Conservation (phyloP, 2,888 invertebrate genomes). For the Hyles lineata region DNA sequence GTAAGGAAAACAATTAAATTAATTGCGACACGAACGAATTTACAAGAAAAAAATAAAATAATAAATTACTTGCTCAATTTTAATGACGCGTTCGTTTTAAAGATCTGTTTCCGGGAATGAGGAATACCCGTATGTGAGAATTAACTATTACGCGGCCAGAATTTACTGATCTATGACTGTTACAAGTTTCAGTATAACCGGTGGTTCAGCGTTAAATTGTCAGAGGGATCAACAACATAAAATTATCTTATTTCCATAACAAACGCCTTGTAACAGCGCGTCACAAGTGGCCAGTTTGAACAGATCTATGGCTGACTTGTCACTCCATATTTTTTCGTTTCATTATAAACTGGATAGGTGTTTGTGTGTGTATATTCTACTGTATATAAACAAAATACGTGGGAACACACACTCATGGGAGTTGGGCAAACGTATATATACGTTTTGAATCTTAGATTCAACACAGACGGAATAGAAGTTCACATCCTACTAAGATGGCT, state of each 20-base stretch:
- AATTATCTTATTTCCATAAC: constrained; percentile 15
- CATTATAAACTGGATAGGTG: background rate
- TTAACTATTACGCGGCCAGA: background rate
- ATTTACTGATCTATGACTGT: background rate
- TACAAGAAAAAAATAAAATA: constrained; percentile 2
- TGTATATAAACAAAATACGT: background rate
- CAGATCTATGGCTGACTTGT: background rate
- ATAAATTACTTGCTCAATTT: background rate
- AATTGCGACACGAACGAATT: background rate
- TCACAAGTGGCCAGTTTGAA: background rate
- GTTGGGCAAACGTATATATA: constrained; percentile 4
- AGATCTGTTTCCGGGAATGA: constrained; percentile 3
- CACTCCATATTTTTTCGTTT: background rate
- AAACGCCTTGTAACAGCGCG: background rate
- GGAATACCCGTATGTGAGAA: background rate
- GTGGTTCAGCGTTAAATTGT: background rate
- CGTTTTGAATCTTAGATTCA: constrained; percentile 8
- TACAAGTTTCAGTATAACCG: too few relatives aligned
- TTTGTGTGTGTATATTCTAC: background rate
- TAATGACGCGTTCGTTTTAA: background rate
- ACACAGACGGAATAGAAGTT: background rate
- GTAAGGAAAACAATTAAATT: background rate
- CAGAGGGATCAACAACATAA: background rate
- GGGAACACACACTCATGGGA: background rate
- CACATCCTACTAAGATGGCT: constrained; percentile 40